Evolutionary conservation across 2,113 vertebrate genomes (phyloP).

Genomic region (Nothoprocta pentlandii): DNA sequence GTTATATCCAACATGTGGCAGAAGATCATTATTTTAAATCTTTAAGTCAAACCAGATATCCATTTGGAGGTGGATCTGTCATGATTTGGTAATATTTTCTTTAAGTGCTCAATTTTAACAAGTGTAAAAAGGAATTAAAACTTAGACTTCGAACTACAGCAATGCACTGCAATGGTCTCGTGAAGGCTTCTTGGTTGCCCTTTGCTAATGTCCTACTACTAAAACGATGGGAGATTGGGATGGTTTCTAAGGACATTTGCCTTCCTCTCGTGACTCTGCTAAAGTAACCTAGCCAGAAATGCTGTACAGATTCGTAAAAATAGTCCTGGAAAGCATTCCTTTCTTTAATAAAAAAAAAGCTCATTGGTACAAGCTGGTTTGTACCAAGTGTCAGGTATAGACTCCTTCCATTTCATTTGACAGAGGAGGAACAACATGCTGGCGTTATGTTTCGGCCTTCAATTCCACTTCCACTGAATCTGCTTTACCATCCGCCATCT

Average conservation of each 20-base stretch:
- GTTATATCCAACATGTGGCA: constrained; percentile 79
- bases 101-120: constrained; percentile 69
- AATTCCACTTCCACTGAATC: not conserved
- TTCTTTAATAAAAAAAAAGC: rapidly evolving
- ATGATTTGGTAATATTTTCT: constrained; percentile 67
- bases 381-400: not conserved
- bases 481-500: not conserved
- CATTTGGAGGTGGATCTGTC: constrained; percentile 76
- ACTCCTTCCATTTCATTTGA: not conserved
- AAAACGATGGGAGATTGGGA: not conserved
- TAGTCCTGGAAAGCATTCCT: not conserved
- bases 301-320: not conserved
- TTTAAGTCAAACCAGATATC: constrained; percentile 76
- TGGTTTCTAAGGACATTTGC: rapidly evolving
- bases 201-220: constrained; percentile 8
- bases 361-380: not conserved
- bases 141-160: constrained; percentile 55
- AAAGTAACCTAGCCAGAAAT: not conserved
- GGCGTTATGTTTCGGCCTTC: not conserved
- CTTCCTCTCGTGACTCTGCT: not conserved
- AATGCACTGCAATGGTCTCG: not conserved
- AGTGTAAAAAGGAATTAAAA: constrained; percentile 78
- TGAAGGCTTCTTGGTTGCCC: not conserved
- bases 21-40: constrained; percentile 79
- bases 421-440: not conserved